A percentile compares a stretch with the other conserved stretches of the same genome.
Conservation (phyloP, 1,140 invertebrate species). For the Aphelinus certus region DNA sequence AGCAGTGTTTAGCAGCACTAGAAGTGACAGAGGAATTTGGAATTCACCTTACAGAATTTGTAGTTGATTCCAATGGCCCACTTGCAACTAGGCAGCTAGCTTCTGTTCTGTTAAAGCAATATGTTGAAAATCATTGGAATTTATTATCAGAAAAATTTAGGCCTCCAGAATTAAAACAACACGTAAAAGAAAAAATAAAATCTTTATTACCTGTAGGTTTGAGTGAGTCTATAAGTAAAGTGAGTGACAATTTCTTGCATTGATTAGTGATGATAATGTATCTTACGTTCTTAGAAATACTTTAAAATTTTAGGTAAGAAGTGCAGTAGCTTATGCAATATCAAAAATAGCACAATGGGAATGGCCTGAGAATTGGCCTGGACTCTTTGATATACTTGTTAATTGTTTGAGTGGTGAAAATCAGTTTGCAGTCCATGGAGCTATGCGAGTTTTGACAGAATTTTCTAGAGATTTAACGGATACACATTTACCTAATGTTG, state of each 20-base stretch:
- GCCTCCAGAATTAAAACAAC: conserved; percentile 69
- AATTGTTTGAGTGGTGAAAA: conserved; percentile 68
- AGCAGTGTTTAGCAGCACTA: conserved; percentile 74
- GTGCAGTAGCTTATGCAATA: conserved; percentile 79
- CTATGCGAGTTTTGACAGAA: conserved; percentile 81
- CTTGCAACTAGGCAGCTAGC: conserved; percentile 76
- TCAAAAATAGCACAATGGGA: conserved; percentile 82
- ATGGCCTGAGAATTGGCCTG: conserved; percentile 83
- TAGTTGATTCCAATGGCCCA: conserved; percentile 73
- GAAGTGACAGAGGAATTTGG: conserved; percentile 83
- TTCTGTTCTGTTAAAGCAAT: conserved; percentile 79
- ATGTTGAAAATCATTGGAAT: conserved; percentile 80
- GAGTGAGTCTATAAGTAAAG: conserved; percentile 77
- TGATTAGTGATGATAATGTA: not conserved
- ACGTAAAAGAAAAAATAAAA: conserved; percentile 75
- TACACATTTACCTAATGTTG: conserved; percentile 75
- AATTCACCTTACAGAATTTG: conserved; percentile 77
- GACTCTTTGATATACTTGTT: conserved; percentile 78
- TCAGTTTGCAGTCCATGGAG: conserved; percentile 76
- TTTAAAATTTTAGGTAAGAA: conserved; percentile 63
- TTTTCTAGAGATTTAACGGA: conserved; percentile 78
- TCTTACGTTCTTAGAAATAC: conserved; percentile 20
- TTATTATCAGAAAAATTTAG: conserved; percentile 71
- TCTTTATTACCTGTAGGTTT: conserved; percentile 75
- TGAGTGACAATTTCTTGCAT: conserved; percentile 44